Evolutionary conservation across 2,888 invertebrate species (phyloP).

Genomic region (Iselma pallidipennis): DNA sequence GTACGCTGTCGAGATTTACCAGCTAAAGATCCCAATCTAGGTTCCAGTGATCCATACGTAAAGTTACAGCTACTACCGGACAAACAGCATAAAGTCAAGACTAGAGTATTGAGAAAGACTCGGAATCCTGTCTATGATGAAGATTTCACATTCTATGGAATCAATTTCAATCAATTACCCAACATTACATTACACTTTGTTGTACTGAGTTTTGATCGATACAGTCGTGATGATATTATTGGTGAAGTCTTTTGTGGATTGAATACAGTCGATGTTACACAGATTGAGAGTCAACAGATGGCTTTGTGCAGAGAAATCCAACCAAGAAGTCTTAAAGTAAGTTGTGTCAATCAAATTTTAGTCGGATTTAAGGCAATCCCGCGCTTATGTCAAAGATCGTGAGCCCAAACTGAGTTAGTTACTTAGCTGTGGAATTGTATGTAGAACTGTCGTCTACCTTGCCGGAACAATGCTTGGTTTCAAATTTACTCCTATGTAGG

Average conservation of each 20-base stretch:
- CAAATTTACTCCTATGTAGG: no score
- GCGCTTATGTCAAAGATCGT: no score
- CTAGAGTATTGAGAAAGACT: constrained; percentile 90
- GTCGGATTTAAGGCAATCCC: no score
- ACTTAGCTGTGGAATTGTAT: no score
- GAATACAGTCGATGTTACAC: constrained; percentile 66
- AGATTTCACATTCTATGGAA: constrained; percentile 98
- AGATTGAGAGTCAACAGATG: constrained; percentile 77
- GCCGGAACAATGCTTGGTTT: no score
- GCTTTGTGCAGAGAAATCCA: constrained; percentile 87
- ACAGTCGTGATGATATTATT: constrained; percentile 97
- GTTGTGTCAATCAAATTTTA: constrained; percentile 13
- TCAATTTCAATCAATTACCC: constrained; percentile 82
- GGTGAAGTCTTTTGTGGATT: constrained; percentile 94
- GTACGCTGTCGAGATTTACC: constrained; percentile 88
- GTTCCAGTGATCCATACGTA: constrained; percentile 94
- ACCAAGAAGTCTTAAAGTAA: constrained; percentile 90
- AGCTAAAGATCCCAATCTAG: constrained; percentile 77
- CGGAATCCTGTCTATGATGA: constrained; percentile 97
- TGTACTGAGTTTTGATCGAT: constrained; percentile 93
- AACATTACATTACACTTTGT: constrained; percentile 93
- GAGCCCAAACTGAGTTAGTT: no score
- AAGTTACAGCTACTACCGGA: constrained; percentile 97
- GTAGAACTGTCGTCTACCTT: no score
- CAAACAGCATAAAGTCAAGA: constrained; percentile 95